These are phyloP conservation scores for Montipora efflorescens DNA, from an alignment of 64 coral and sea anemone species.

Conservation along the genomic window DNA sequence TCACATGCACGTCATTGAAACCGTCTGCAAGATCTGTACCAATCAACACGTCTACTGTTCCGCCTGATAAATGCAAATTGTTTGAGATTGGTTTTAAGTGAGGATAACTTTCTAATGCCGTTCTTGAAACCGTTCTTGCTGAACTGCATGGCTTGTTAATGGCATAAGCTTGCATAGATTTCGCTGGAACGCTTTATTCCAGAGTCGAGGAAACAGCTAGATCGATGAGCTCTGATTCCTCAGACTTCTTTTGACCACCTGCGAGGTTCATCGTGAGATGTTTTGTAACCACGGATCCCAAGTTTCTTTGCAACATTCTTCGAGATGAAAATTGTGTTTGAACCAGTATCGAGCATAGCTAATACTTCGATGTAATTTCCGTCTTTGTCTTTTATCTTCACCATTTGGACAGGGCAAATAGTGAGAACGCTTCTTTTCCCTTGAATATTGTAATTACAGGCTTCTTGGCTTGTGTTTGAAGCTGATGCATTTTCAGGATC, in stretches of 20 bases:
- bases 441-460: not conserved
- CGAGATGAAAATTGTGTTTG: slow-evolving; percentile 66
- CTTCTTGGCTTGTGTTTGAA: not conserved
- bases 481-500: not conserved
- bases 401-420: slow-evolving; percentile 58
- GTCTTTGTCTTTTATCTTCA: slow-evolving; percentile 15
- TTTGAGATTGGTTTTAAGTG: not conserved
- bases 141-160: slow-evolving; percentile 52
- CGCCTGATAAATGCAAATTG: not conserved
- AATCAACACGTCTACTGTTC: not conserved
- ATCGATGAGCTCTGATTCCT: slow-evolving; percentile 45
- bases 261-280: slow-evolving; percentile 49
- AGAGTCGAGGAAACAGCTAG: not conserved
- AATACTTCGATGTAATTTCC: slow-evolving; percentile 17
- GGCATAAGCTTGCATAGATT: slow-evolving; percentile 24
- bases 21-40: slow-evolving; percentile 33
- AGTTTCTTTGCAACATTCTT: slow-evolving; percentile 37
- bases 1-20: slow-evolving; percentile 51
- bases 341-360: slow-evolving; percentile 62
- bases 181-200: slow-evolving; percentile 23
- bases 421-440: not conserved
- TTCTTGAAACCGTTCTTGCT: slow-evolving; percentile 52
- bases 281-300: slow-evolving; percentile 33
- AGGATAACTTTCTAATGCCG: slow-evolving; percentile 21
- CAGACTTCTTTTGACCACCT: slow-evolving; percentile 30